Percentiles rank a stretch among this genome's conserved stretches.
Conservation (phyloP, 2,113 vertebrate genomes). For the Delphinus delphis region DNA sequence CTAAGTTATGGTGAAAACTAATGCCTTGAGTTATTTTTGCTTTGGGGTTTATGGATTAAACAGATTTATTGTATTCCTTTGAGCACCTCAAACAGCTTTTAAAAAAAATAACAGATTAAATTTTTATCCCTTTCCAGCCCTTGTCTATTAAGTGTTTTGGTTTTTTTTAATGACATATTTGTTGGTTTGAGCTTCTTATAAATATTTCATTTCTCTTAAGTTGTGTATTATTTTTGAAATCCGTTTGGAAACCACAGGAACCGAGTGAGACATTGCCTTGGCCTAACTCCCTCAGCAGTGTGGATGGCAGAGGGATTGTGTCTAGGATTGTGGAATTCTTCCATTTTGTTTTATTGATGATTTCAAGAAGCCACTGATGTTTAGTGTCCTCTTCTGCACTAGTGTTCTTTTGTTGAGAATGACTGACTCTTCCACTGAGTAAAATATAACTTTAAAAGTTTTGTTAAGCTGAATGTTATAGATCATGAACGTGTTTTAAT, state of each 20-base stretch:
- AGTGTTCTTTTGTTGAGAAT: neutral
- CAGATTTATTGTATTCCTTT: neutral
- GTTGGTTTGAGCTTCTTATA: neutral
- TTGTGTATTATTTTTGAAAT: conserved; percentile 24
- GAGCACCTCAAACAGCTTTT: neutral
- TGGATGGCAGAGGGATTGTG: fast-evolving
- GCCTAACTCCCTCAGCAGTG: neutral
- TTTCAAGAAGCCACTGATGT: neutral
- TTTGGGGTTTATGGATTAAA: neutral
- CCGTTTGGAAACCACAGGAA: neutral
- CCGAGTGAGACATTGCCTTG: neutral
- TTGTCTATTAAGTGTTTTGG: neutral
- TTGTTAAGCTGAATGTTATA: neutral
- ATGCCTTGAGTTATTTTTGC: conserved; percentile 6
- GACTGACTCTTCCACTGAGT: neutral
- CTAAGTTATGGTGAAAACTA: neutral
- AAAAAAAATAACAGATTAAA: neutral
- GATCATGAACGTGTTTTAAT: neutral
- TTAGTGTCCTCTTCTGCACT: neutral
- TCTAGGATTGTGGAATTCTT: neutral
- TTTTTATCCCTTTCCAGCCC: neutral
- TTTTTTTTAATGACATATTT: neutral
- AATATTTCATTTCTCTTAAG: neutral
- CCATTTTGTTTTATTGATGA: neutral
- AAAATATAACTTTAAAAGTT: neutral